These are phyloP conservation scores for Atherinosoma microstoma DNA, from an alignment of 2,797 vertebrate species.

Conservation along the genomic window DNA sequence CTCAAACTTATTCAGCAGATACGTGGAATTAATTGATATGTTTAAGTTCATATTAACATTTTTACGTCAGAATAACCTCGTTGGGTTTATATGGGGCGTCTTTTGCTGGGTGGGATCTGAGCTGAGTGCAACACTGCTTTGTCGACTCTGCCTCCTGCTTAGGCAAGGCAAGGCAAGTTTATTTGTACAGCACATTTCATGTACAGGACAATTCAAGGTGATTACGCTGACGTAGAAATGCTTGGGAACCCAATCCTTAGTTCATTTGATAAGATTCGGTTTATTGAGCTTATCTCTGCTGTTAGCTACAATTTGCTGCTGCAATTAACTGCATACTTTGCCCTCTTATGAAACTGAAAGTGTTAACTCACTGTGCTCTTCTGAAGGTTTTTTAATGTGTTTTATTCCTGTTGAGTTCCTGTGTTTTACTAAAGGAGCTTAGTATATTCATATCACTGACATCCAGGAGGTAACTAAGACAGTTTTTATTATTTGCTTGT, in stretches of 20 bases:
- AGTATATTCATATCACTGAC: background rate
- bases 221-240: background rate
- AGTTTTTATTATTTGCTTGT: no score
- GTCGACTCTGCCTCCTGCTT: no score
- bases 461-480: background rate
- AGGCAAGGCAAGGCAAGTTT: no score
- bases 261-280: background rate
- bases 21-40: background rate
- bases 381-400: background rate
- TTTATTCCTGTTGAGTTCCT: background rate
- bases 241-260: background rate
- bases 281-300: slow-evolving; percentile 27
- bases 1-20: background rate
- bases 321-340: slow-evolving; percentile 41
- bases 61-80: no score
- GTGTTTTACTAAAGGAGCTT: background rate
- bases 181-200: no score
- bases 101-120: background rate
- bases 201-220: no score
- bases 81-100: background rate
- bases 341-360: background rate
- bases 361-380: background rate
- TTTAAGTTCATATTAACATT: background rate
- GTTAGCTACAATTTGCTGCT: background rate
- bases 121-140: background rate